Evolutionary conservation across 2,113 vertebrate genomes (phyloP), one percentile per base, ranked within the genome.

Genomic region (Arvicanthis niloticus): DNA sequence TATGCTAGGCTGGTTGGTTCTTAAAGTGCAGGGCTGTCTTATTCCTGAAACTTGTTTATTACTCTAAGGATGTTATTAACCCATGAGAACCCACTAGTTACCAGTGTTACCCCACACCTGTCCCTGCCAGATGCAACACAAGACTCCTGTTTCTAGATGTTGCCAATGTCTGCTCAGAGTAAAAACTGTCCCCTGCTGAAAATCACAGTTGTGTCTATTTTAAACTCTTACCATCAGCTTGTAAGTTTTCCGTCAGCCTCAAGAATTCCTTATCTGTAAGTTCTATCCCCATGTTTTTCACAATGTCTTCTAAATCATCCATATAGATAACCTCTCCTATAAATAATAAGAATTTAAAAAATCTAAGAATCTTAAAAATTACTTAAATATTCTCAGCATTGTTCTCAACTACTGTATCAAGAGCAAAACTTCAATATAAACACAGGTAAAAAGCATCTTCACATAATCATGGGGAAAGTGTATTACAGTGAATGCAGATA

Each of bases 231-330:
- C 93, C 45, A 68, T 48, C 70, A 77, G 37, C 31, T 56, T 60
- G 13, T 37, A 94, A 76, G 2, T 58, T 85, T 77, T 58, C 60
- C 8, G 77, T 10, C 70, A 94, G 48, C 5, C 58, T 60, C 15
- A 22, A 10, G 21, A 17, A 86, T n/a, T 94, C 80, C 31, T 94
- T 68, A 21, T 91, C 72, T 91, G 93, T 86, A 56, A 94, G 80
- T 77, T 94, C 88, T 86, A 94, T n/a, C 7, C 88, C 93, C 70
- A 86, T 86, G 70, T 77, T 45, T 86, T 86, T 31, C n/a, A 94
- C 13, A 86, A 68, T 6, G 16, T 94, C 89, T 86, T 86, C 9
- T 58, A 91, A 21, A 37, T 91, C 88, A 86, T 3, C 12, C 58
- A 91, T 68, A 86, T 91, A 48, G 68, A 94, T 45, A 48, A 24